Evolutionary conservation across 2,888 invertebrate genomes (phyloP).

Genomic region (Hydraecia micacea): DNA sequence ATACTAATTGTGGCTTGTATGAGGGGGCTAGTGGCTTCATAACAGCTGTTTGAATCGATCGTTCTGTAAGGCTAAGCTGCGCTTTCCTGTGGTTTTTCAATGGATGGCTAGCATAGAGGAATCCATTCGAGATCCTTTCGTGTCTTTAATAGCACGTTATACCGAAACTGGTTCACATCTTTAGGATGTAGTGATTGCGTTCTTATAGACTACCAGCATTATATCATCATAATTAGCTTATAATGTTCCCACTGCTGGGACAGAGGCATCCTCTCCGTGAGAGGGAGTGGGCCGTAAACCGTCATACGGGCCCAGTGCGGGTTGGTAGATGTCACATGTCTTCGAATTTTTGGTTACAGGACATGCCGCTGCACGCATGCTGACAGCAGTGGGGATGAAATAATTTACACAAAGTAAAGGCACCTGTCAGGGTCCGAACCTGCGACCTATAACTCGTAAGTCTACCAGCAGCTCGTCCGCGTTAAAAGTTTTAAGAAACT

Average conservation of each 20-base stretch:
- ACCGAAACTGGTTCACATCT: background rate
- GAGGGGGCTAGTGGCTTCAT: background rate
- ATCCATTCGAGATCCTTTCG: background rate
- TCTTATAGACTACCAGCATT: background rate
- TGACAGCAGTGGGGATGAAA: background rate
- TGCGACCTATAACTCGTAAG: background rate
- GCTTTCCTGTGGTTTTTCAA: background rate
- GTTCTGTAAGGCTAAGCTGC: background rate
- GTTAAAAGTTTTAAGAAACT: background rate
- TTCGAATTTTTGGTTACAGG: background rate
- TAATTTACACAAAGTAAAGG: background rate
- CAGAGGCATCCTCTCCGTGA: background rate
- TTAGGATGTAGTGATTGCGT: background rate
- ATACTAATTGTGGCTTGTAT: conserved; percentile 41
- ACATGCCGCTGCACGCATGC: background rate
- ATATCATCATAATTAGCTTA: no score
- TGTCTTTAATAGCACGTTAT: background rate
- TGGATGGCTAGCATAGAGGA: no score
- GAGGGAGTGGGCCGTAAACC: background rate
- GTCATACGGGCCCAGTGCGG: background rate
- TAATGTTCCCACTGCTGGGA: background rate
- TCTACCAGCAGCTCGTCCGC: background rate
- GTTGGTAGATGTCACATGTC: background rate
- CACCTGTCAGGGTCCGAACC: background rate
- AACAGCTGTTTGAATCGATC: conserved; percentile 20